Conservation (phyloP, 2,888 invertebrate species). For the Patella ulyssiponensis region DNA sequence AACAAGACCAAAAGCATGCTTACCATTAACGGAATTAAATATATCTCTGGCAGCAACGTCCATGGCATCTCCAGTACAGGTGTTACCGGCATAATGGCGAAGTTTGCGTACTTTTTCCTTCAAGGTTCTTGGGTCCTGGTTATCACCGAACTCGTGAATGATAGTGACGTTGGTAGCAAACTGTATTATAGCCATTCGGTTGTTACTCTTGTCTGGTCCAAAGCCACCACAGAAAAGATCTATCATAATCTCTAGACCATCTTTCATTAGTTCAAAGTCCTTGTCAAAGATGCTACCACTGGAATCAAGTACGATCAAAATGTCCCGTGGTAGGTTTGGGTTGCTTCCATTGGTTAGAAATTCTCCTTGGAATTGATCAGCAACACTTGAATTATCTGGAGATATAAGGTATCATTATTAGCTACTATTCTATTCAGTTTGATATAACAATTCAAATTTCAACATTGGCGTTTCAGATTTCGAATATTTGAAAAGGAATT, state of each 20-base stretch:
- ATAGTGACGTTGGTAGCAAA: slow-evolving; percentile 25
- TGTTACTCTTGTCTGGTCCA: slow-evolving; percentile 22
- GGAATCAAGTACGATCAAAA: slow-evolving; percentile 32
- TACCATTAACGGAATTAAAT: slow-evolving; percentile 22
- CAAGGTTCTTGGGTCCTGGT: slow-evolving; percentile 18
- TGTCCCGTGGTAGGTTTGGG: slow-evolving; percentile 25
- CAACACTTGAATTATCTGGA: not conserved
- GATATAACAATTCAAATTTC: too few relatives aligned
- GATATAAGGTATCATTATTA: too few relatives aligned
- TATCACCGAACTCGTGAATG: slow-evolving; percentile 27
- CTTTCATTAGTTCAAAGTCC: slow-evolving; percentile 29
- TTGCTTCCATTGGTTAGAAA: slow-evolving; percentile 1
- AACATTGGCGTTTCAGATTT: too few relatives aligned
- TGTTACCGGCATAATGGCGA: slow-evolving; percentile 30
- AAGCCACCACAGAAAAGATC: slow-evolving; percentile 33
- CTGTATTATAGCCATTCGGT: slow-evolving; percentile 32
- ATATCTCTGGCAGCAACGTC: slow-evolving; percentile 17
- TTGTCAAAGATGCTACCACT: slow-evolving; percentile 29
- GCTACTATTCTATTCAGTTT: too few relatives aligned
- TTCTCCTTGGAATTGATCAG: not conserved
- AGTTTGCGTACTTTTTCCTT: slow-evolving; percentile 18
- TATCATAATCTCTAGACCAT: slow-evolving; percentile 28
- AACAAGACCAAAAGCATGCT: not conserved
- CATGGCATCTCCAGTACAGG: slow-evolving; percentile 31
- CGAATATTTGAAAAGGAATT: too few relatives aligned